A percentile compares a stretch with the other conserved stretches of the same genome.
Conservation (phyloP, 1,140 invertebrate species). For the Aphaenogaster floridana region DNA sequence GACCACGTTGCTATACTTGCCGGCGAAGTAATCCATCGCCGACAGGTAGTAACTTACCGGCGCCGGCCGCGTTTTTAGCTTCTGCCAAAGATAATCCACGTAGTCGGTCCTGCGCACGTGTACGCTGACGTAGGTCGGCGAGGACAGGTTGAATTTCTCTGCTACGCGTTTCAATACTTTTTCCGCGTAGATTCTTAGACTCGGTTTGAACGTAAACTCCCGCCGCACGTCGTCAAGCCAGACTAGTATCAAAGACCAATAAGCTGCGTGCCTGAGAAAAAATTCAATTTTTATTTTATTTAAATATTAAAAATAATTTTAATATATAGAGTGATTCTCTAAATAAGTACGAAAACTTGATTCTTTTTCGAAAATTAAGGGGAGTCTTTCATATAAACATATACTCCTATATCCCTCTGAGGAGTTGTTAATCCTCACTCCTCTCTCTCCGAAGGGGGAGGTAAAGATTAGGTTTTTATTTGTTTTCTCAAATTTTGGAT, state of each 20-base stretch:
- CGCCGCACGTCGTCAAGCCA: conserved; percentile 88
- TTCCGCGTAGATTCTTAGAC: conserved; percentile 85
- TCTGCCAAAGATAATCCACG: conserved; percentile 87
- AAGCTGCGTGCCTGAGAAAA: conserved; percentile 84
- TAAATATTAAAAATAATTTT: not conserved
- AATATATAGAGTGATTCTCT: too few relatives aligned
- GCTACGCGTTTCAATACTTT: conserved; percentile 84
- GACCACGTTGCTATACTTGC: conserved; percentile 86
- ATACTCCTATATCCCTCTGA: too few relatives aligned
- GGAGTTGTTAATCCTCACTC: too few relatives aligned
- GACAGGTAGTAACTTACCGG: conserved; percentile 87
- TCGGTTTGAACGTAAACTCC: conserved; percentile 88
- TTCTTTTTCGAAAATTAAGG: too few relatives aligned
- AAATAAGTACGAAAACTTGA: too few relatives aligned
- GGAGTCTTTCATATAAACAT: too few relatives aligned
- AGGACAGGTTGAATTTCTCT: conserved; percentile 77
- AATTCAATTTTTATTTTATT: not conserved
- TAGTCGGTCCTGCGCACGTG: conserved; percentile 90
- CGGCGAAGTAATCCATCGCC: conserved; percentile 88
- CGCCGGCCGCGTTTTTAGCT: conserved; percentile 86
- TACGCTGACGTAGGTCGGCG: conserved; percentile 87
- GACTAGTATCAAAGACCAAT: conserved; percentile 87
- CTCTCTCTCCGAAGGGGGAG: too few relatives aligned
- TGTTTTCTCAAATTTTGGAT: too few relatives aligned
- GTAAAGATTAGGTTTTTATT: too few relatives aligned